A percentile compares a stretch with the other conserved stretches of the same genome.
Evolutionary conservation across 2,113 vertebrate species (phyloP).

Genomic region (Alces alces): DNA sequence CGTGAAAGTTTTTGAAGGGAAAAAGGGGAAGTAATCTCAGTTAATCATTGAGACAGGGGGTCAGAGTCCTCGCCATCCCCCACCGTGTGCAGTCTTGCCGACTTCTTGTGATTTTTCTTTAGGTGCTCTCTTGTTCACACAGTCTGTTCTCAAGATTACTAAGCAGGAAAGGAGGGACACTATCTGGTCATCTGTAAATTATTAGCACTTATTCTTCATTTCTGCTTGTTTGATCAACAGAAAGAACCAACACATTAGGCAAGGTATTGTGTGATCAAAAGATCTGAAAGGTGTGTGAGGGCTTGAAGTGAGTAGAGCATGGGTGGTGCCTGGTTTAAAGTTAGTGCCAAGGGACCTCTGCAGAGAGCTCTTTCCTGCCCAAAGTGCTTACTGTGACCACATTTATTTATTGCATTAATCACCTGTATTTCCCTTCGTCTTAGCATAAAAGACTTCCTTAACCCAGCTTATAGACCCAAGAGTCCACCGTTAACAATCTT

Average conservation of each 20-base stretch:
- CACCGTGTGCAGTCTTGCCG: not conserved
- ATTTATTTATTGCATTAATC: slow-evolving; percentile 64
- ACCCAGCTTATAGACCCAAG: not conserved
- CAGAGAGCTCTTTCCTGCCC: not conserved
- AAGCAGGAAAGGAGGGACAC: too few species aligned
- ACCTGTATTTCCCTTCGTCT: not conserved
- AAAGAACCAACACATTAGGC: not conserved
- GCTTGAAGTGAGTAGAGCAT: not conserved
- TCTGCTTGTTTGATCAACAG: not conserved
- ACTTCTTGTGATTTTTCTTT: not conserved
- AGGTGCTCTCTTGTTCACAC: not conserved
- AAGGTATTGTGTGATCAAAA: not conserved
- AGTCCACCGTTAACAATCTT: not conserved
- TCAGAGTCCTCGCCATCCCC: not conserved
- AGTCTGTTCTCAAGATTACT: not conserved
- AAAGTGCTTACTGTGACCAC: not conserved
- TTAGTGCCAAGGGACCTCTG: not conserved
- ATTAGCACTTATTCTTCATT: not conserved
- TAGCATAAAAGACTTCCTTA: not conserved
- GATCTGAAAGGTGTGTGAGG: not conserved
- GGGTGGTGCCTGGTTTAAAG: not conserved
- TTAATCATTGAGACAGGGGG: not conserved
- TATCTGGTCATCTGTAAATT: too few species aligned
- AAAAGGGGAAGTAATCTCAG: not conserved
- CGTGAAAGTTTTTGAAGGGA: not conserved